Evolutionary conservation across 2,888 invertebrate species (phyloP).

Genomic region (Ischnura elegans): DNA sequence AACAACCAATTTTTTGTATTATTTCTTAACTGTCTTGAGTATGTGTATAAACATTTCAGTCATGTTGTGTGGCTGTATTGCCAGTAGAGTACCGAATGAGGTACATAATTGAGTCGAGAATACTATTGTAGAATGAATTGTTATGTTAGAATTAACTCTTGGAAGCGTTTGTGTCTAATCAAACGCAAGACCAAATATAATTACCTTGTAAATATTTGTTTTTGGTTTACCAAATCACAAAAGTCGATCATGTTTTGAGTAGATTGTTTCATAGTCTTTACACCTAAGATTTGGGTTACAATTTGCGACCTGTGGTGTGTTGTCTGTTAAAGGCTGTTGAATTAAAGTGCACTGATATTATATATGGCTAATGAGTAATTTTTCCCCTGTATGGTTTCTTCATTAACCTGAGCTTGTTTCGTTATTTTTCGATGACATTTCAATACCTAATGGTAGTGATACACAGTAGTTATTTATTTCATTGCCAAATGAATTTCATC

Average conservation of each 20-base stretch:
- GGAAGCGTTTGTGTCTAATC: not conserved
- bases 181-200: not conserved
- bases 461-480: too few species aligned
- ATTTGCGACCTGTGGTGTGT: not conserved
- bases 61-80: not conserved
- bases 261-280: not conserved
- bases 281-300: not conserved
- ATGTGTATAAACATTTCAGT: not conserved
- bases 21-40: not conserved
- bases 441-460: too few species aligned
- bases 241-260: not conserved
- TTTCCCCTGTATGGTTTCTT: not conserved
- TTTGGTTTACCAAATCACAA: not conserved
- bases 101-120: not conserved
- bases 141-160: not conserved
- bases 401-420: too few species aligned
- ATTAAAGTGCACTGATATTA: not conserved
- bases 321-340: not conserved
- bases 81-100: not conserved
- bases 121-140: not conserved
- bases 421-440: too few species aligned
- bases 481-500: too few species aligned
- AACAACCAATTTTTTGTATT: not conserved
- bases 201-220: not conserved
- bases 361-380: not conserved